Evolutionary conservation across 2,888 invertebrate species (phyloP).

Genomic region (Omphaloscelis lunosa): DNA sequence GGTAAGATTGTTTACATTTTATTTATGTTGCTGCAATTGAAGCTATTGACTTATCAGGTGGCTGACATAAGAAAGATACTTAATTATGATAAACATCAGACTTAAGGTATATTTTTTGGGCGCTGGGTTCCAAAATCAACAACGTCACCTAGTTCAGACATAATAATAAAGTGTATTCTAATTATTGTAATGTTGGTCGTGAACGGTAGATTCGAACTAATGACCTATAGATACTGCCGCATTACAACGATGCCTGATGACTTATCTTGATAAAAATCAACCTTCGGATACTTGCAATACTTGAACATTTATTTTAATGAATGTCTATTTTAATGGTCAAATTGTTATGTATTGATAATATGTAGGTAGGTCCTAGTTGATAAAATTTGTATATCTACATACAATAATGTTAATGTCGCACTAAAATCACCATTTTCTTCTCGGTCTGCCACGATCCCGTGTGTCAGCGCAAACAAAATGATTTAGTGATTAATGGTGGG

Average conservation of each 20-base stretch:
- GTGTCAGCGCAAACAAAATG: background rate
- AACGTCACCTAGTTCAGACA: conserved; percentile 10
- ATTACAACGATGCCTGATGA: conserved; percentile 71
- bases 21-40: background rate
- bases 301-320: conserved; percentile 68
- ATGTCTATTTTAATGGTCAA: conserved; percentile 59
- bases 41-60: background rate
- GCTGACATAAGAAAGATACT: background rate
- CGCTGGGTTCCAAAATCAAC: background rate
- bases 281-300: conserved; percentile 70
- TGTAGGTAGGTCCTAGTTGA: background rate
- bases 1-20: conserved; percentile 19
- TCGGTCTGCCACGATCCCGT: background rate
- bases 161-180: conserved; percentile 40
- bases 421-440: background rate
- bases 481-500: too few species aligned
- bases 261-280: conserved; percentile 70
- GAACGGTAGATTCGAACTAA: conserved; percentile 65
- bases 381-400: background rate
- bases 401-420: background rate
- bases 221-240: conserved; percentile 74
- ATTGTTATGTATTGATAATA: conserved; percentile 13
- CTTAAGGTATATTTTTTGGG: background rate
- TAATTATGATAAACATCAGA: background rate
- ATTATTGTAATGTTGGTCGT: conserved; percentile 56